Evolutionary conservation across 2,113 vertebrate species (phyloP).

Genomic region (Tympanuchus pallidicinctus): DNA sequence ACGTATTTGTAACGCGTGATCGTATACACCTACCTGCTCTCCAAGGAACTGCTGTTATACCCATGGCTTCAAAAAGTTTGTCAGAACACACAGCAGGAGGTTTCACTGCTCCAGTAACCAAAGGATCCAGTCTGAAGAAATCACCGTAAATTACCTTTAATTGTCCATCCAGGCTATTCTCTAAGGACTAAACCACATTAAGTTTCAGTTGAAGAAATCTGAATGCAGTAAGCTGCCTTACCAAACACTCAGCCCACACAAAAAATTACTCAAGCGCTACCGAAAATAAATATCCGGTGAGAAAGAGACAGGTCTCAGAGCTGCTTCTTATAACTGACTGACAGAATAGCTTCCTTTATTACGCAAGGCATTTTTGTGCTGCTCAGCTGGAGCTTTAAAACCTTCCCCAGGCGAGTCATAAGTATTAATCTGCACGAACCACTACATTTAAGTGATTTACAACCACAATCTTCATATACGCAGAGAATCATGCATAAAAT

Average conservation of each 20-base stretch:
- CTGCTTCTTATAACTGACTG: background rate
- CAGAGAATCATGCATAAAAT: background rate
- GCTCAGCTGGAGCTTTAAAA: background rate
- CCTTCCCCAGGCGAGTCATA: background rate
- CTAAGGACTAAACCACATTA: conserved; percentile 80
- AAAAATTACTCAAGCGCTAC: background rate
- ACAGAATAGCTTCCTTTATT: background rate
- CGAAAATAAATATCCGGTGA: background rate
- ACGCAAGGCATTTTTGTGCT: background rate
- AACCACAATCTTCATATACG: background rate
- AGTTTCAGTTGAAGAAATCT: background rate
- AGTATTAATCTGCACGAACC: background rate
- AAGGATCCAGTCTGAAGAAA: conserved; percentile 89
- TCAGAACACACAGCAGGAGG: conserved; percentile 81
- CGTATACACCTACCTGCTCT: conserved; percentile 70
- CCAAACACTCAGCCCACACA: background rate
- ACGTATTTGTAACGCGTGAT: background rate
- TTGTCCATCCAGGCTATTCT: conserved; percentile 77
- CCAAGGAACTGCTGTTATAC: conserved; percentile 86
- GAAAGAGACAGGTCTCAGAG: background rate
- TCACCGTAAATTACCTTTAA: conserved; percentile 89
- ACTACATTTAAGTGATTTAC: background rate
- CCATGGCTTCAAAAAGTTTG: conserved; percentile 85
- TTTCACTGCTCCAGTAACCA: conserved; percentile 58
- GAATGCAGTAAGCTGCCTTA: background rate